phyloP scores from a whole-genome alignment of 2,888 invertebrate genomes.

The Poecilobothrus nobilitatus region DNA sequence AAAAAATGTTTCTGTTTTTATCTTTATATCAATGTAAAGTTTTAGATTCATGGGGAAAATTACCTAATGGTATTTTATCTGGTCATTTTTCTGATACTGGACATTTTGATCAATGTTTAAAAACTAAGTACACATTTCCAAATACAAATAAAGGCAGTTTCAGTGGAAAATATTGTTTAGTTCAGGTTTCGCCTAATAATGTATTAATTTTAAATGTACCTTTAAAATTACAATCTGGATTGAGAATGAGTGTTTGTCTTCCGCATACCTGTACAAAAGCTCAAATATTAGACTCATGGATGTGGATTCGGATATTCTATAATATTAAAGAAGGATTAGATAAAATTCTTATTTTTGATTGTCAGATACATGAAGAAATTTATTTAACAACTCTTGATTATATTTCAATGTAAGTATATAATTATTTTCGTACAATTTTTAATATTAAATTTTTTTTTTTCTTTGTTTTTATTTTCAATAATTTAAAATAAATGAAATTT shows the following conservation, averaged over 20 bases:
- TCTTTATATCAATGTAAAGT: too few species aligned
- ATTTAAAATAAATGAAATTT: too few species aligned
- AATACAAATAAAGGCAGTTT: background rate
- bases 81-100: background rate
- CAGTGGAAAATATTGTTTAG: background rate
- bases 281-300: slow-evolving; percentile 23
- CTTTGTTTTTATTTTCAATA: too few species aligned
- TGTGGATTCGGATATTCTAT: too few species aligned
- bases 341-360: slow-evolving; percentile 24
- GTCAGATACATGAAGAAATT: slow-evolving; percentile 33
- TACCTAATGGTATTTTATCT: slow-evolving; percentile 30
- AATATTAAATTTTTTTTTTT: too few species aligned
- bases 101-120: slow-evolving; percentile 7
- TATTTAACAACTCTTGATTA: slow-evolving; percentile 35
- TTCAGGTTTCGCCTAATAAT: background rate
- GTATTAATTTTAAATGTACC: too few species aligned
- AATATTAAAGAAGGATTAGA: too few species aligned
- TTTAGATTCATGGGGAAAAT: slow-evolving; percentile 34
- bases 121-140: background rate
- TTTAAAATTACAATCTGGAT: background rate
- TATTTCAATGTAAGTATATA: slow-evolving; percentile 33
- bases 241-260: slow-evolving; percentile 36
- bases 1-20: too few species aligned
- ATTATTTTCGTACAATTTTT: too few species aligned
- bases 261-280: slow-evolving; percentile 33